Base-by-base conservation (phyloP, 2,888 invertebrate genomes). In the Agonopterix heracliana region DNA sequence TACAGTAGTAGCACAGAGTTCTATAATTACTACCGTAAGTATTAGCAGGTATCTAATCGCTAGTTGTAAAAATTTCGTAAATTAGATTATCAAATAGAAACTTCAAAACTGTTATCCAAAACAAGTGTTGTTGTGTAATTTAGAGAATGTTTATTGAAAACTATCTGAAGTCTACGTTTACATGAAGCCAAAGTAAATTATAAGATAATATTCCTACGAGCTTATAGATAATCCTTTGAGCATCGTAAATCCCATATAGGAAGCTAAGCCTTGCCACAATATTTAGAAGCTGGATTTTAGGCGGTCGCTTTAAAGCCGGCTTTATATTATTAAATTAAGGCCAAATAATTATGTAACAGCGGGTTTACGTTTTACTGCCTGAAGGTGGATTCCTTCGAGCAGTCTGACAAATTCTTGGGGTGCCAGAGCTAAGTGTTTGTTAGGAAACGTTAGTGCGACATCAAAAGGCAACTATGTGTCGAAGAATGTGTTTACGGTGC, bases 401-500 rank as follows among this genome's bases (percentile, higher is more conserved):
- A 68, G 71, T 69, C 70, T 73, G 71, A 71, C 66, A 68, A 84
- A 86, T 88, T 85, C 85, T 79, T 66, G 48, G 60, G 63, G 68
- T 66, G 71, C 69, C 71, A 51, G 66, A 68, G 68, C 73, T 73
- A 79, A 78, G 74, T 76, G 75, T 75, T 74, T 74, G 75, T 78
- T 76, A 78, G 68, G 65, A 60, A 64, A 74, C 72, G 75, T 77
- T 78, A 79, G 80, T 80, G 80, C 74, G 79, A 81, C 83, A 76
- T 78, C 78, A 68, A 59, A 67, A 67, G 68, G 67, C 74, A 87
- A 87, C 85, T 84, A 86, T 86, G 85, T 84, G 86, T 81, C 80
- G 78, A 84, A 86, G 84, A 85, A 87, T 87, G 85, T 81, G 82
- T 86, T 85, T 85, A 84, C 79, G 78, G 79, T 80, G 83, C 81